Conservation (phyloP, 37 sponge, comb jelly and placozoan species). For the Ephydatia muelleri region DNA sequence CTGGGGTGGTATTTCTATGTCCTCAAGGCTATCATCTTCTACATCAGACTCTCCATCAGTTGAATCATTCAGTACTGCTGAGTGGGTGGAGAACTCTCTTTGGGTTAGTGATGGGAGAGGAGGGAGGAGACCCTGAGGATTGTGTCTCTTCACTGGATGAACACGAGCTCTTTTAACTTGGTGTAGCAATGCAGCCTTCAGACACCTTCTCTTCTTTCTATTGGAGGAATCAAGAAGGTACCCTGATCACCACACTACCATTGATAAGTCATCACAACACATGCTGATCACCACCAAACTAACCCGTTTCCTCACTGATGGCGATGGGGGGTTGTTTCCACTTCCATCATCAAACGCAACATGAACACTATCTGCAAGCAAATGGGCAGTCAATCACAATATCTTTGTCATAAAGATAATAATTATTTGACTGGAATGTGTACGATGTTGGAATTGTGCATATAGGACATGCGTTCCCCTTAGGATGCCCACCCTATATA, state of each 20-base stretch:
- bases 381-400: too few species aligned
- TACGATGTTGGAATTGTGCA: too few species aligned
- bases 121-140: slow-evolving; percentile 1
- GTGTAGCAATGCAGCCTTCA: background rate
- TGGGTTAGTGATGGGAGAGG: background rate
- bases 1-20: too few species aligned
- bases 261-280: background rate
- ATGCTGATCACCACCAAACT: too few species aligned
- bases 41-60: background rate
- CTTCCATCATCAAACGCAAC: slow-evolving; percentile 58
- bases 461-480: too few species aligned
- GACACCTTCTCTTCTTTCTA: background rate
- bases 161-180: background rate
- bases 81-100: background rate
- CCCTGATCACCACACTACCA: background rate
- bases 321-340: slow-evolving; percentile 38
- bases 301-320: slow-evolving; percentile 41
- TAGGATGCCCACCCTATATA: too few species aligned
- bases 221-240: background rate
- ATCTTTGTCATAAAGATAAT: too few species aligned
- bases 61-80: slow-evolving; percentile 1
- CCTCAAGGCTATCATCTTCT: background rate
- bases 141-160: background rate
- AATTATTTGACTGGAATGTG: too few species aligned
- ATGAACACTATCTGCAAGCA: slow-evolving; percentile 18